A percentile compares a stretch with the other conserved stretches of the same genome.
Evolutionary conservation across 2,888 invertebrate species (phyloP).

Genomic region (Pseudococcus longispinus): DNA sequence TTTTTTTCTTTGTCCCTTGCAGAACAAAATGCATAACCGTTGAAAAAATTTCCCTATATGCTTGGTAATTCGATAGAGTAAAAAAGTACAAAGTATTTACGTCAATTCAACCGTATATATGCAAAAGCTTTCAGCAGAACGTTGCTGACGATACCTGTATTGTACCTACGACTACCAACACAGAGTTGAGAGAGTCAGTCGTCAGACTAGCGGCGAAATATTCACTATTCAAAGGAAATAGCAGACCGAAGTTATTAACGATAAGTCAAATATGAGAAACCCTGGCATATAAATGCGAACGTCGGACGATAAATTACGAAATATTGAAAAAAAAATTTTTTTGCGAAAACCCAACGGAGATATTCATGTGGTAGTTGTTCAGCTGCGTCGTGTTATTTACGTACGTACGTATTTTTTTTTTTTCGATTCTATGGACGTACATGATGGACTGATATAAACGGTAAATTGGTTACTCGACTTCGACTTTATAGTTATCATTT

Average conservation of each 20-base stretch:
- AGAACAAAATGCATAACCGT: neutral
- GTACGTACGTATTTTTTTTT: neutral
- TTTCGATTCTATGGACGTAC: neutral
- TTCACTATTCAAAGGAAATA: neutral
- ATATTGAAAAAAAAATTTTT: constrained; percentile 38
- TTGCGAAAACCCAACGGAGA: neutral
- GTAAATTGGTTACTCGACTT: constrained; percentile 32
- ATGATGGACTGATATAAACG: neutral
- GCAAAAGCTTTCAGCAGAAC: neutral
- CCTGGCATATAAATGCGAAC: neutral
- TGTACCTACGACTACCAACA: too few species aligned
- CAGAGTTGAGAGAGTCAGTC: neutral
- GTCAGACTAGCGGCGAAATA: neutral
- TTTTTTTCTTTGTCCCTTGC: neutral
- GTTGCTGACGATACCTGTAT: neutral
- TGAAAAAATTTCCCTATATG: constrained; percentile 4
- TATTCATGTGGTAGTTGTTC: constrained; percentile 24
- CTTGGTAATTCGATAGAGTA: neutral
- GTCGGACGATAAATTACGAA: neutral
- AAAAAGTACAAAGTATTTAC: constrained; percentile 21
- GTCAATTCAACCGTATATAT: neutral
- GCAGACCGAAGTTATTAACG: neutral
- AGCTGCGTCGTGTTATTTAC: constrained; percentile 22
- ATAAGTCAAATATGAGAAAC: constrained; percentile 16
- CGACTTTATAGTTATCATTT: constrained; percentile 15